Evolutionary conservation across 2,888 invertebrate species (phyloP).

Genomic region (Cotesia congregata): DNA sequence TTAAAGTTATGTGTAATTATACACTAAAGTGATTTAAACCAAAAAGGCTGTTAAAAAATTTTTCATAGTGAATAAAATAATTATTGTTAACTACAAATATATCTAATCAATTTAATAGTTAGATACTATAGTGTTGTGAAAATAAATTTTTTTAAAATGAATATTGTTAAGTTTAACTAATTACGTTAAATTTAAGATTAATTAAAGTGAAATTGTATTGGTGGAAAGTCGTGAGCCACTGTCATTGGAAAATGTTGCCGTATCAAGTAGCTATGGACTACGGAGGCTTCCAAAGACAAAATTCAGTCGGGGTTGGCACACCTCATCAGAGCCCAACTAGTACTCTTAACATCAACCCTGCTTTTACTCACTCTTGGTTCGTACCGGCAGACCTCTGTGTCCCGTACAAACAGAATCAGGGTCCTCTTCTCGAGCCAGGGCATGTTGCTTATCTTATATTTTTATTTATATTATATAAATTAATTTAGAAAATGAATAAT

Average conservation of each 20-base stretch:
- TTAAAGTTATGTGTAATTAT: no score
- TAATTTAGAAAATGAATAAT: slow-evolving; percentile 49
- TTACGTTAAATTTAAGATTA: not conserved
- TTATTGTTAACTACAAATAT: no score
- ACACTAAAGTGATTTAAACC: no score
- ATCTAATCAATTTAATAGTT: no score
- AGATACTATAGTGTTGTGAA: no score
- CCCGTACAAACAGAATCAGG: slow-evolving; percentile 85
- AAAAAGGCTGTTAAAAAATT: no score
- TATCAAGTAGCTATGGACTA: slow-evolving; percentile 89
- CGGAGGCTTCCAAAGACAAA: slow-evolving; percentile 72
- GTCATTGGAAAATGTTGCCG: slow-evolving; percentile 78
- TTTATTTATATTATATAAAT: slow-evolving; percentile 53
- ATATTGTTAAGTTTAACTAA: not conserved
- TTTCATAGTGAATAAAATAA: no score
- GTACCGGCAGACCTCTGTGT: slow-evolving; percentile 94
- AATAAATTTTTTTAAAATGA: no score
- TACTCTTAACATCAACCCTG: slow-evolving; percentile 79
- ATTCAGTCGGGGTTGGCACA: slow-evolving; percentile 67
- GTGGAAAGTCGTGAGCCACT: slow-evolving; percentile 26
- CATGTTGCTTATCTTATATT: slow-evolving; percentile 79
- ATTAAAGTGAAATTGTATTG: slow-evolving; percentile 32
- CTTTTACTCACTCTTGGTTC: slow-evolving; percentile 96
- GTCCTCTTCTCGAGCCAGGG: slow-evolving; percentile 93
- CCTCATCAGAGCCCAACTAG: slow-evolving; percentile 90